Percentiles rank a stretch among this genome's conserved stretches.
Evolutionary conservation across 2,113 vertebrate genomes (phyloP).

Genomic region (Suricata suricatta): DNA sequence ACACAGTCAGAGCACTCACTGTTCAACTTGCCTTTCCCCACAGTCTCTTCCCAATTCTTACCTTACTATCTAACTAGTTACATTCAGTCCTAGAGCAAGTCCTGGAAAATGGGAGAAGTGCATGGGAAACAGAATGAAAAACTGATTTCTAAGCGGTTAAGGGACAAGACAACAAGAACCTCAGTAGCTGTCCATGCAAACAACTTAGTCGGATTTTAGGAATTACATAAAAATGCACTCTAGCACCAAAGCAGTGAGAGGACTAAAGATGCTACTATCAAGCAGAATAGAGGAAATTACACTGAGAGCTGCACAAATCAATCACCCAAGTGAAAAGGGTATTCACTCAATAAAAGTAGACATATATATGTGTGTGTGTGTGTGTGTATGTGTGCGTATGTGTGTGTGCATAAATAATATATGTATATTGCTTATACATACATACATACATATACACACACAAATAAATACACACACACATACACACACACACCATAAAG

Average conservation of each 20-base stretch:
- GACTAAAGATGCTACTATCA: neutral
- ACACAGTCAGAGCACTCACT: neutral
- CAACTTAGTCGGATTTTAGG: neutral
- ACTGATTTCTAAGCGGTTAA: neutral
- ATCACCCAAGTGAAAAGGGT: neutral
- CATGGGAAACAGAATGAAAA: neutral
- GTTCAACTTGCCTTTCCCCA: neutral
- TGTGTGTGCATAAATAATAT: too few species aligned
- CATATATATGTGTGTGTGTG: too few species aligned
- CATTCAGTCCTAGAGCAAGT: neutral
- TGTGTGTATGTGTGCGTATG: too few species aligned
- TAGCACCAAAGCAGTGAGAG: neutral
- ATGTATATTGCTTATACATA: too few species aligned
- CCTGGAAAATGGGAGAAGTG: neutral
- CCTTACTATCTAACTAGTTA: neutral
- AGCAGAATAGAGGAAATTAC: neutral
- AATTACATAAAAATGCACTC: constrained; percentile 14
- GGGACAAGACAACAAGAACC: neutral
- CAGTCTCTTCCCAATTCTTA: neutral
- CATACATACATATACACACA: too few species aligned
- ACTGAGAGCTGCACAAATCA: neutral
- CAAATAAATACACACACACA: too few species aligned
- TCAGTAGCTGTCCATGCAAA: neutral
- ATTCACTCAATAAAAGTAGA: neutral
- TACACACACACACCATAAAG: neutral